These are phyloP conservation scores for Dilophus febrilis DNA, from an alignment of 2,888 invertebrate genomes.

Conservation along the genomic window DNA sequence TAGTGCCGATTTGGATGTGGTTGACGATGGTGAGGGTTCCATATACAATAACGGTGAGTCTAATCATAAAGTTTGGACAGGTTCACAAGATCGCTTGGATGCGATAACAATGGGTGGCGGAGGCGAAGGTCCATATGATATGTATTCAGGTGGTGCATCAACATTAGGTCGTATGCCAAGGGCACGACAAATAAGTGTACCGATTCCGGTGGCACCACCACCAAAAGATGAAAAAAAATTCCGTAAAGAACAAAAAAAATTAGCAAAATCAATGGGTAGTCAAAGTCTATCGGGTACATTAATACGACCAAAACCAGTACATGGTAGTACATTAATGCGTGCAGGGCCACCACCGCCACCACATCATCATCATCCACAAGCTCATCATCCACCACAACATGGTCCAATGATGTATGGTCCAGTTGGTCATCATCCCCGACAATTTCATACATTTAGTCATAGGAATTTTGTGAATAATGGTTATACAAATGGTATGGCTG, in stretches of 20 bases:
- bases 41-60: slow-evolving; percentile 82
- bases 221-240: slow-evolving; percentile 50
- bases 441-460: slow-evolving; percentile 34
- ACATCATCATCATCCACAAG: slow-evolving; percentile 10
- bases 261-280: slow-evolving; percentile 24
- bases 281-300: slow-evolving; percentile 30
- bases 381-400: slow-evolving; percentile 16
- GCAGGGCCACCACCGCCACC: slow-evolving; percentile 16
- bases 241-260: slow-evolving; percentile 30
- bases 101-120: slow-evolving; percentile 40
- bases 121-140: slow-evolving; percentile 52
- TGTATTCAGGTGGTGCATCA: slow-evolving; percentile 34
- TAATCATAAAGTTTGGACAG: slow-evolving; percentile 88
- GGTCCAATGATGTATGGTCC: slow-evolving; percentile 32
- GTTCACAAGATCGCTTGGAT: slow-evolving; percentile 56
- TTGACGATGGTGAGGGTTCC: slow-evolving; percentile 48
- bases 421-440: slow-evolving; percentile 20
- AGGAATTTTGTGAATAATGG: slow-evolving; percentile 21
- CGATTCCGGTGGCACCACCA: slow-evolving; percentile 70
- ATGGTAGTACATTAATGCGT: slow-evolving; percentile 19
- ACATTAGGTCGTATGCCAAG: slow-evolving; percentile 47
- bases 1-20: slow-evolving; percentile 31
- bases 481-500: slow-evolving; percentile 11
- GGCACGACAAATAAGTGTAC: slow-evolving; percentile 64
- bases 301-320: slow-evolving; percentile 29